A percentile compares a stretch with the other conserved stretches of the same genome.
These are phyloP conservation scores for Gracilinanus agilis DNA, from an alignment of 2,113 vertebrate species.

Conservation along the genomic window DNA sequence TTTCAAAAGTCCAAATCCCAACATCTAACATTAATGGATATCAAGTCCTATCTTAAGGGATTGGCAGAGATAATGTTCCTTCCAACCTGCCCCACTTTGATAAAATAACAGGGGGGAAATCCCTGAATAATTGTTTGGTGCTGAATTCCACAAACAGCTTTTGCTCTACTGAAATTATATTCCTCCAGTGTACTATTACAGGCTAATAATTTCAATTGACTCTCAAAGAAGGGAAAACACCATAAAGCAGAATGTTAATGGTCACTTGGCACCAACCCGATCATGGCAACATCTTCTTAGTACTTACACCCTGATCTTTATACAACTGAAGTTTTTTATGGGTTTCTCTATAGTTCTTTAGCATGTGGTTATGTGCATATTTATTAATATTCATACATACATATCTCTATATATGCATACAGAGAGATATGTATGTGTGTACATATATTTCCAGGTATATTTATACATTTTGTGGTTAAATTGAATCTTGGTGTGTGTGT, in stretches of 20 bases:
- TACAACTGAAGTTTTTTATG: not conserved
- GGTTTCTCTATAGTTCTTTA: not conserved
- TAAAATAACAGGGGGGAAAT: not conserved
- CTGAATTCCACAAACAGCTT: not conserved
- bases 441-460: not conserved
- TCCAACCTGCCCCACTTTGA: not conserved
- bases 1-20: not conserved
- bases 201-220: constrained; percentile 11
- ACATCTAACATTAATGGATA: not conserved
- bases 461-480: not conserved
- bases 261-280: not conserved
- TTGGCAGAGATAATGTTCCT: not conserved
- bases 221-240: constrained; percentile 17
- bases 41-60: not conserved
- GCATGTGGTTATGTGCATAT: not conserved
- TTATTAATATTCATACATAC: too few relatives aligned
- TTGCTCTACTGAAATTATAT: not conserved
- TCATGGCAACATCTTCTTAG: not conserved
- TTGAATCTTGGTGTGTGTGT: not conserved
- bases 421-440: too few relatives aligned
- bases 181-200: not conserved
- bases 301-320: not conserved
- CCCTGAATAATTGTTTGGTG: not conserved
- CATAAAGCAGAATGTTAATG: not conserved
- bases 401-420: too few relatives aligned